Conservation (phyloP, 2,797 vertebrate genomes). For the Amblyraja radiata region DNA sequence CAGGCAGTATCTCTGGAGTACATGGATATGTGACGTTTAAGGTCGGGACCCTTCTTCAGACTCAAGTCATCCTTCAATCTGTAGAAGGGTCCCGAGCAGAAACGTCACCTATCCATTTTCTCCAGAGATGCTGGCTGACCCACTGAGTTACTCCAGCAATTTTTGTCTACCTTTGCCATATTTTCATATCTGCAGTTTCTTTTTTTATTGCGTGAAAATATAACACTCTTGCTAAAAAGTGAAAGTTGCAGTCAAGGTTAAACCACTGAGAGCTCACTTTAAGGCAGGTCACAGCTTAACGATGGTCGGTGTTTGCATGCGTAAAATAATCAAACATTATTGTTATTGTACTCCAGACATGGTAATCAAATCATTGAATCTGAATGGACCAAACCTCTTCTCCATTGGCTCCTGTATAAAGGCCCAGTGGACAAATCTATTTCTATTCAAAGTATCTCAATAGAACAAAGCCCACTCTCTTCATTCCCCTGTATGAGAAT, state of each 20-base stretch:
- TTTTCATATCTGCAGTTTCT: too few relatives aligned
- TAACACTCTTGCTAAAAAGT: neutral
- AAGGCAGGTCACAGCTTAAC: neutral
- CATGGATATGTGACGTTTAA: too few relatives aligned
- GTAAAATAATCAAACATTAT: neutral
- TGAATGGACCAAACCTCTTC: neutral
- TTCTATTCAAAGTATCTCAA: neutral
- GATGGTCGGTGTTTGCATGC: neutral
- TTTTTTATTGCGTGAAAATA: neutral
- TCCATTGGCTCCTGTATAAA: neutral
- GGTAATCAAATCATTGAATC: neutral
- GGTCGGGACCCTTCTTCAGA: too few relatives aligned
- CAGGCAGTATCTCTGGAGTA: too few relatives aligned
- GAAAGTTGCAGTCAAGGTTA: neutral
- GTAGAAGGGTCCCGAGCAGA: too few relatives aligned
- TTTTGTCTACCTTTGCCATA: too few relatives aligned
- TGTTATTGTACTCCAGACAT: neutral
- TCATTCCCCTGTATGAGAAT: neutral
- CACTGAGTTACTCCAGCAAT: too few relatives aligned
- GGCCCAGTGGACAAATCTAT: neutral
- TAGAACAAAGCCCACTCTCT: neutral
- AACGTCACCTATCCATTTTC: too few relatives aligned
- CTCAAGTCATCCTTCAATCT: too few relatives aligned
- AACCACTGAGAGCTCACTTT: neutral
- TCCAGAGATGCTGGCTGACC: too few relatives aligned